Percentiles rank a stretch among this genome's conserved stretches.
These are phyloP conservation scores for Rhingia rostrata DNA, from an alignment of 2,888 invertebrate species.

Conservation along the genomic window DNA sequence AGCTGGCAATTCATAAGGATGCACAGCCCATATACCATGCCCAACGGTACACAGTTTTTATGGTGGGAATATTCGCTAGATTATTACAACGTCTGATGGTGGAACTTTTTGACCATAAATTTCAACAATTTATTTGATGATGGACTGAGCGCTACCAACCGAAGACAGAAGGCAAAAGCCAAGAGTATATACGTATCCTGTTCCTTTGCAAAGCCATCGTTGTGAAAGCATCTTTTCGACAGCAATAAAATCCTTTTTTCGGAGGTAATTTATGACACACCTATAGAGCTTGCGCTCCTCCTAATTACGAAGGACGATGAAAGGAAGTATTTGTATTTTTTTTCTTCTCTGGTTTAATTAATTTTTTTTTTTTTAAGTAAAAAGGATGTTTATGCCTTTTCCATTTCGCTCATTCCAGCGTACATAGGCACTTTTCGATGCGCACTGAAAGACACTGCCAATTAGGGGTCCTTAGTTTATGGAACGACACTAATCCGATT, in stretches of 20 bases:
- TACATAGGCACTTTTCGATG: constrained; percentile 2
- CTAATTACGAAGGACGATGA: constrained; percentile 55
- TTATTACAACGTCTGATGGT: constrained; percentile 64
- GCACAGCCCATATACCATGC: background rate
- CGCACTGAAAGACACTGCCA: constrained; percentile 39
- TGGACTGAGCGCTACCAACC: constrained; percentile 53
- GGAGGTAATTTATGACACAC: constrained; percentile 56
- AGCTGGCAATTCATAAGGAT: constrained; percentile 15
- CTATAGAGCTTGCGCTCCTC: constrained; percentile 14
- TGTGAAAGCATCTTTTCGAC: constrained; percentile 64
- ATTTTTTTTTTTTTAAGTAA: constrained; percentile 10
- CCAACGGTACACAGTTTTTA: constrained; percentile 55
- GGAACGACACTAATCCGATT: constrained; percentile 69
- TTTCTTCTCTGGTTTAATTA: constrained; percentile 33
- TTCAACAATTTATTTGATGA: constrained; percentile 73
- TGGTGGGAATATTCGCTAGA: constrained; percentile 60
- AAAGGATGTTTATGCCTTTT: background rate
- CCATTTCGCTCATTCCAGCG: background rate
- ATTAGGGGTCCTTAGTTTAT: constrained; percentile 53
- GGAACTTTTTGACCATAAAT: constrained; percentile 69
- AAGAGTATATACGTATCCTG: background rate
- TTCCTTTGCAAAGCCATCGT: constrained; percentile 36
- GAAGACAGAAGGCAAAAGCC: constrained; percentile 26
- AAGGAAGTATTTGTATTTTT: constrained; percentile 5
- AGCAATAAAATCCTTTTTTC: constrained; percentile 62